These are phyloP conservation scores for Sycophila sp. DNA, from an alignment of 1,140 invertebrate genomes.

Conservation along the genomic window DNA sequence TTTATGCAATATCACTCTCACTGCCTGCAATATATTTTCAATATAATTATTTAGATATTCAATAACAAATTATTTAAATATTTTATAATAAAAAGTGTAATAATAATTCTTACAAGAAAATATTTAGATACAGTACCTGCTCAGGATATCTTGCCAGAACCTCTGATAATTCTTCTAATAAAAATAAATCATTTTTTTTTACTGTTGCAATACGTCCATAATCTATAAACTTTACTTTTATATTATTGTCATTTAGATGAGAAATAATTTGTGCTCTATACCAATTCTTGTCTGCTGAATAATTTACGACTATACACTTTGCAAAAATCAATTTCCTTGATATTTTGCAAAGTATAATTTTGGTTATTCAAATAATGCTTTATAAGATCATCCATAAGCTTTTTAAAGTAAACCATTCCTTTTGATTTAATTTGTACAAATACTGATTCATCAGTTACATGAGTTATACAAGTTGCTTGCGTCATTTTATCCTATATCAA, in stretches of 20 bases:
- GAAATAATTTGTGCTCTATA: conserved; percentile 10
- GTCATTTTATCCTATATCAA: not conserved
- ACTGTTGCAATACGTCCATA: not conserved
- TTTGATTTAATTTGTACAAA: not conserved
- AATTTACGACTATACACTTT: conserved; percentile 3
- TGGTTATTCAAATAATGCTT: not conserved
- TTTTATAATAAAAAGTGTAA: not conserved
- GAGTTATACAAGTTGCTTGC: not conserved
- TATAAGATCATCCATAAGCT: not conserved
- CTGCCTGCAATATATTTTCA: not conserved
- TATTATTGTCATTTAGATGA: not conserved
- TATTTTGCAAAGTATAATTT: not conserved
- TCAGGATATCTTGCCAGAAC: not conserved
- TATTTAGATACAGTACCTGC: not conserved
- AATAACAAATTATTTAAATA: not conserved
- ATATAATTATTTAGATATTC: no score
- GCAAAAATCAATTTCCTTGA: not conserved
- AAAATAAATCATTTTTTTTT: not conserved
- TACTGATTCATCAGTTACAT: not conserved
- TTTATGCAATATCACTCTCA: not conserved
- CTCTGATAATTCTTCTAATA: not conserved
- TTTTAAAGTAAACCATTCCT: not conserved
- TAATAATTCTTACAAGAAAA: not conserved
- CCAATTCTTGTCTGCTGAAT: not conserved
- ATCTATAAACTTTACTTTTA: not conserved